phyloP scores from a whole-genome alignment of 1,140 invertebrate species.

The Reticulitermes speratus region DNA sequence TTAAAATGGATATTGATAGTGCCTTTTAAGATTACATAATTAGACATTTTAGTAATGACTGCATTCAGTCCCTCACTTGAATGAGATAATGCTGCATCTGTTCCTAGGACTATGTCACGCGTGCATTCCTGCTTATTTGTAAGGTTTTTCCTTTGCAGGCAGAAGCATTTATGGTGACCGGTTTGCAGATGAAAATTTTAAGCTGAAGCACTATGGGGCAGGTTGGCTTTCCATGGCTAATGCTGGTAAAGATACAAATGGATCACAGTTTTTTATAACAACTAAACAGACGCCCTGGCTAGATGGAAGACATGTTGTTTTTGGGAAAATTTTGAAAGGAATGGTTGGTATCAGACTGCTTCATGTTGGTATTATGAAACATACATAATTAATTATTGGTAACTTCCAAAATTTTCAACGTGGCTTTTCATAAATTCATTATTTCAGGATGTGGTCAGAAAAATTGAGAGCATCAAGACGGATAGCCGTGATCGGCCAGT shows the following conservation, averaged over 20 bases:
- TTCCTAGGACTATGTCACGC: no score
- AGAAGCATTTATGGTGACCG: conserved; percentile 90
- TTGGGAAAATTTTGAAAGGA: conserved; percentile 90
- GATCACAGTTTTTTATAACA: conserved; percentile 98
- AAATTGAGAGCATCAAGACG: conserved; percentile 77
- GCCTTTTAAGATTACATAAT: no score
- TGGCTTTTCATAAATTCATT: neutral
- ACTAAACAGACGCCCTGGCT: conserved; percentile 90
- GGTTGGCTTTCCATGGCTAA: conserved; percentile 98
- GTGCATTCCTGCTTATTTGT: no score
- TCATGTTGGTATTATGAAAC: neutral
- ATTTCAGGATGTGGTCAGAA: conserved; percentile 73
- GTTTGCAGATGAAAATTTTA: conserved; percentile 97
- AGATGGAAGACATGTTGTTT: conserved; percentile 95
- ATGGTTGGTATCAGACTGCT: conserved; percentile 63
- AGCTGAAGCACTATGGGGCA: conserved; percentile 93
- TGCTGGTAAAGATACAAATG: conserved; percentile 95
- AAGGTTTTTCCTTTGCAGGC: conserved; percentile 54
- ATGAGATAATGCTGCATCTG: no score
- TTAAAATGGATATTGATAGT: no score
- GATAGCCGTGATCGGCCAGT: conserved; percentile 73
- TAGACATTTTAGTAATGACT: no score
- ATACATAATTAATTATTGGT: neutral
- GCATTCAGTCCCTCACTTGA: no score
- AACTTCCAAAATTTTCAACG: neutral